Percentiles rank a stretch among this genome's conserved stretches.
phyloP scores from a whole-genome alignment of 2,888 invertebrate species.

The Lasioglossum villosulum region DNA sequence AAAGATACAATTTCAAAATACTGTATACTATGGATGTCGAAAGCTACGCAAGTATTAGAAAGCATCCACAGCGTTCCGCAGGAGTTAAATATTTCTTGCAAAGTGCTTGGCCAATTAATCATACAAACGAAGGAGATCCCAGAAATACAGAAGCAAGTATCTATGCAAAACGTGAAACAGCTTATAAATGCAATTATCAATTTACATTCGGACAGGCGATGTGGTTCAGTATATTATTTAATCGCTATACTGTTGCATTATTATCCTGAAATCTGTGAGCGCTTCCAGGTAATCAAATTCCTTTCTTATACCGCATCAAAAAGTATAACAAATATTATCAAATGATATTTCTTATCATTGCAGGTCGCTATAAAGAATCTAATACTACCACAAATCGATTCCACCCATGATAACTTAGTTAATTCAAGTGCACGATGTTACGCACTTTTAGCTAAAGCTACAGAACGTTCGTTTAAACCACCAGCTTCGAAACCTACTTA shows the following conservation, averaged over 20 bases:
- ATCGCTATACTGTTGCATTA: constrained; percentile 77
- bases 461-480: constrained; percentile 77
- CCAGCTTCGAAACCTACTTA: constrained; percentile 68
- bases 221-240: constrained; percentile 73
- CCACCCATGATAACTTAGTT: constrained; percentile 70
- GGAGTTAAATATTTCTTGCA: constrained; percentile 73
- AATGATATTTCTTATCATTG: constrained; percentile 34
- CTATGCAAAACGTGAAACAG: constrained; percentile 79
- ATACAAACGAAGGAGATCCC: constrained; percentile 73
- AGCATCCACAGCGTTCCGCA: constrained; percentile 64
- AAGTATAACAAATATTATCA: background rate
- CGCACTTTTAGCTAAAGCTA: constrained; percentile 75
- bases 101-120: constrained; percentile 72
- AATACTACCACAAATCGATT: constrained; percentile 76
- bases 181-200: constrained; percentile 72
- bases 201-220: constrained; percentile 57
- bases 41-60: constrained; percentile 75
- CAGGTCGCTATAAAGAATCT: constrained; percentile 74
- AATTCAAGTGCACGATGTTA: constrained; percentile 78
- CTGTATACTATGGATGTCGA: constrained; percentile 77
- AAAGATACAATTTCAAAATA: constrained; percentile 74
- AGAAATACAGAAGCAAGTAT: constrained; percentile 80
- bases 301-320: background rate
- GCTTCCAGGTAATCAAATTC: constrained; percentile 74
- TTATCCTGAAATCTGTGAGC: constrained; percentile 80